Evolutionary conservation across 92 coral and sea anemone genomes (phyloP), one percentile per base, ranked within the genome.

Genomic region (Pocillopora meandrina): DNA sequence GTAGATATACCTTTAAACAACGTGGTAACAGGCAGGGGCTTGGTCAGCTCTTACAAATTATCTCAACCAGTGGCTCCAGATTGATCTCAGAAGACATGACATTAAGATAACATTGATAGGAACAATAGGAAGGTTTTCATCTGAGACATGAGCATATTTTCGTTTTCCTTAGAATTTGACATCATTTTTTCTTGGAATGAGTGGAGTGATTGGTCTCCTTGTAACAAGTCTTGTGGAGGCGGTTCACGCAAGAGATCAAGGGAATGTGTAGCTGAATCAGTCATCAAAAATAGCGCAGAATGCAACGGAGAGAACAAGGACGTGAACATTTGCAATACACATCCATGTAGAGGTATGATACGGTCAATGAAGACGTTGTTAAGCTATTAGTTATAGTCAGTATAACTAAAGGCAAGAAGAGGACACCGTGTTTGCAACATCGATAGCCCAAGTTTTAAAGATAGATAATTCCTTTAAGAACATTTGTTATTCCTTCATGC

Each of bases 151-250:
- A 10, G 9, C 15, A 34, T 34, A 21, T 68, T 26, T 26, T 26
- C 26, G 72, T 13, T 68, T 68, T 34, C 35, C 34, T 1, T 33
- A 68, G 72, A 19, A 34, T 14, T 31, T 18, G 47, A 0, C 18
- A 68, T 36, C 20, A 68, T 12, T 34, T 68, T 23, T 47, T 68
- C 72, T 6, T 65, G 83, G 83, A 64, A 26, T 61, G 57, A 60
- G 14, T 80, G 92, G 92, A 81, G 87, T 31, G 62, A 35, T 18
- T 85, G 89, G 89, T 70, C 85, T 66, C 20, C 9, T 26, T 89
- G 92, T 81, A 75, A 63, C 64, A 72, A 67, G 19, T 31, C 78
- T 16, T 89, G 92, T 68, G 87, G 89, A 18, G 7, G 72, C 72
- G 72, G 72, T 68, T 47, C 26, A 10, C 72, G 72, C n/a, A n/a